Evolutionary conservation across 2,797 vertebrate species (phyloP).

Genomic region (Otolemur crassicaudatus): DNA sequence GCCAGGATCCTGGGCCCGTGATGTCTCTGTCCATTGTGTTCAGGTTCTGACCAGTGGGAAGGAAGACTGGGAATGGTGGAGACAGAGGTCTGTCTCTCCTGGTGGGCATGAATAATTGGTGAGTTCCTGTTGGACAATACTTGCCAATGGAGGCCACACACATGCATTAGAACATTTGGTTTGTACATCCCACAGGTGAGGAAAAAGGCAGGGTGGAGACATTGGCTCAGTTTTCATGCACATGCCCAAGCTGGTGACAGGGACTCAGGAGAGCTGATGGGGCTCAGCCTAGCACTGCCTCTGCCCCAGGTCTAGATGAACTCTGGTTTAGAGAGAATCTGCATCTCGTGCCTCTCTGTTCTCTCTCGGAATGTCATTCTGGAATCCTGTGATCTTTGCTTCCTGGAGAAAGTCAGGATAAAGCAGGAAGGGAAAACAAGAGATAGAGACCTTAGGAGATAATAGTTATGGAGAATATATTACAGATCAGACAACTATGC

Average conservation of each 20-base stretch:
- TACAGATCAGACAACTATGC: background rate
- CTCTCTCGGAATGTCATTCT: slow-evolving; percentile 79
- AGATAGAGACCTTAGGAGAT: background rate
- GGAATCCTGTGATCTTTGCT: slow-evolving; percentile 81
- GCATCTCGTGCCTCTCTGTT: slow-evolving; percentile 84
- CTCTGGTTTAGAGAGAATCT: slow-evolving; percentile 86
- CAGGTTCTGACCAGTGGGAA: background rate
- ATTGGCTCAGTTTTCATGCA: background rate
- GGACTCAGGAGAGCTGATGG: background rate
- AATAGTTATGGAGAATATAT: background rate
- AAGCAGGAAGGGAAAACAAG: slow-evolving; percentile 34
- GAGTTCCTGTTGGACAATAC: background rate
- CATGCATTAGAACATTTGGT: background rate
- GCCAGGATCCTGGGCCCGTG: background rate
- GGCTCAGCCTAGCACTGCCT: background rate
- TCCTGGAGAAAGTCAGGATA: slow-evolving; percentile 79
- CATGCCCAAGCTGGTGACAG: background rate
- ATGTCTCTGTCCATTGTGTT: background rate
- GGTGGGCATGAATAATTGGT: background rate
- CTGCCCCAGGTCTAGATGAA: slow-evolving; percentile 74
- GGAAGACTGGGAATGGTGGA: background rate
- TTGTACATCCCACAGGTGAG: background rate
- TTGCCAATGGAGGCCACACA: background rate
- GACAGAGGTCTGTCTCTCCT: background rate
- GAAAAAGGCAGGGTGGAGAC: background rate